Percentiles rank a stretch among this genome's conserved stretches.
These are phyloP conservation scores for Antheraea mylitta DNA, from an alignment of 1,140 invertebrate genomes.

Conservation along the genomic window DNA sequence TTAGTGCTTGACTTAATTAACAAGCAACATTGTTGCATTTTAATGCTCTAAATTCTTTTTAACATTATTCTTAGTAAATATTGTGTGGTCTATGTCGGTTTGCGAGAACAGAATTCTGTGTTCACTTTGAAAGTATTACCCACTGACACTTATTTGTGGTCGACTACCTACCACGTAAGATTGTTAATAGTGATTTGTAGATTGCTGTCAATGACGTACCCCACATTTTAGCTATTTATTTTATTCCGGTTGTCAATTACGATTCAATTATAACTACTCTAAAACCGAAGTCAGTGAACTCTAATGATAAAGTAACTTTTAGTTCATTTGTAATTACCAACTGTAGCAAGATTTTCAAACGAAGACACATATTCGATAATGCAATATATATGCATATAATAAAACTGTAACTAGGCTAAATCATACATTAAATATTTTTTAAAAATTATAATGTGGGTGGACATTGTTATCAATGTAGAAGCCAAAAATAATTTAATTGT, in stretches of 20 bases:
- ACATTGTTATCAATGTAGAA: no score
- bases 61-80: background rate
- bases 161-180: background rate
- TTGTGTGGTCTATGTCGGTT: background rate
- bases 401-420: no score
- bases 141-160: background rate
- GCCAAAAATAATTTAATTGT: no score
- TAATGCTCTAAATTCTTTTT: slow-evolving; percentile 5
- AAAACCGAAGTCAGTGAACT: no score
- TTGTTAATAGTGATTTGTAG: background rate
- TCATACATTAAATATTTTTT: no score
- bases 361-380: no score
- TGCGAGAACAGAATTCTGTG: background rate
- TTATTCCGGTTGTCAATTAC: background rate
- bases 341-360: no score
- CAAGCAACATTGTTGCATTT: slow-evolving; percentile 10
- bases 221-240: background rate
- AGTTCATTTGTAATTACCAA: no score
- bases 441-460: no score
- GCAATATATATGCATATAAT: no score
- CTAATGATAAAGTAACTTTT: no score
- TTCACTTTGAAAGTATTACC: background rate
- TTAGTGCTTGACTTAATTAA: background rate
- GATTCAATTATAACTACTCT: no score
- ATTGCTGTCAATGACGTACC: background rate